Conservation (phyloP, 2,113 vertebrate genomes). For the Actenoides lindsayi region DNA sequence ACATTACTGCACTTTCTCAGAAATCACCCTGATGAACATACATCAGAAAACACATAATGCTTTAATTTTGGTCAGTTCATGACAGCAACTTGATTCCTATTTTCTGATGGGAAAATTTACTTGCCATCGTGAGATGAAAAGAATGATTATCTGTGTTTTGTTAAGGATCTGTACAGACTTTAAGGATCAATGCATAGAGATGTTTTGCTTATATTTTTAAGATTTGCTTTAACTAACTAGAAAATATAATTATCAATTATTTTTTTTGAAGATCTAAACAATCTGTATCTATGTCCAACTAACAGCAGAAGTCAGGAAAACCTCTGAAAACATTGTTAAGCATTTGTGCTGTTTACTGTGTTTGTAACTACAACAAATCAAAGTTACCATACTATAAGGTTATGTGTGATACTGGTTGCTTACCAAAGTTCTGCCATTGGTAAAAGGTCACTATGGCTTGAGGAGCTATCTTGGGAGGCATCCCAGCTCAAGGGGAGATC, state of each 20-base stretch:
- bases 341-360: neutral
- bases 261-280: neutral
- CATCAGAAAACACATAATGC: neutral
- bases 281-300: neutral
- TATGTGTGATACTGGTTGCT: rapidly evolving
- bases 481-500: neutral
- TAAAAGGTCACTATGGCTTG: neutral
- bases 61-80: neutral
- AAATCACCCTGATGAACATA: neutral
- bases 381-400: neutral
- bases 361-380: neutral
- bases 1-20: neutral
- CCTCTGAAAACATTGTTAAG: neutral
- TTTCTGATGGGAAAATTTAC: neutral
- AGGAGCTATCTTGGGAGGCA: neutral
- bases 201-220: neutral
- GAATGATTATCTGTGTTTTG: neutral
- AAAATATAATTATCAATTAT: neutral
- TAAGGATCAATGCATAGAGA: neutral
- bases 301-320: neutral
- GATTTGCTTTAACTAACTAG: neutral
- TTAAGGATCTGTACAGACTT: neutral
- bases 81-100: neutral
- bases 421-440: neutral
- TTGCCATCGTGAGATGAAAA: neutral